Conservation (phyloP, 2,888 invertebrate genomes). For the Drosophila merina region DNA sequence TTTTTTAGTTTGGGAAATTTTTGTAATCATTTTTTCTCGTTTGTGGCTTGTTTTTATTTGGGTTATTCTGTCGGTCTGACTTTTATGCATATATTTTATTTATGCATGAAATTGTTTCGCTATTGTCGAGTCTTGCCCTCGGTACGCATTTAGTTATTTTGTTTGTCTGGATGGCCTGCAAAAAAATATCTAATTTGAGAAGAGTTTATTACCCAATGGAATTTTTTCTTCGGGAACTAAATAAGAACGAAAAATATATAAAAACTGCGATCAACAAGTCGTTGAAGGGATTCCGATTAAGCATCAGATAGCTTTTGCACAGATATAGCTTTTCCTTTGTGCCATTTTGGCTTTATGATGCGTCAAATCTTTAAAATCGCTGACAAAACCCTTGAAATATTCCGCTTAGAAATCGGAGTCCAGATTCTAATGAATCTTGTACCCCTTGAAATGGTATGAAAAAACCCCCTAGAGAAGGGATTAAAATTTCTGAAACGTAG, state of each 20-base stretch:
- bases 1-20: slow-evolving; percentile 57
- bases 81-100: slow-evolving; percentile 38
- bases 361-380: no score
- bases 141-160: slow-evolving; percentile 16
- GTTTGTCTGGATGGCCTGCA: slow-evolving; percentile 8
- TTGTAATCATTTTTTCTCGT: slow-evolving; percentile 56
- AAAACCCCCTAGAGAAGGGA: neutral
- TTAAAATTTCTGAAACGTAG: neutral
- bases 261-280: no score
- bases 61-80: slow-evolving; percentile 45
- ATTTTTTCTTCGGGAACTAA: neutral
- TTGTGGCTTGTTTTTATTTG: slow-evolving; percentile 61
- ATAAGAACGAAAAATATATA: no score
- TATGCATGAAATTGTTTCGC: slow-evolving; percentile 38
- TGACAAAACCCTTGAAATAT: no score
- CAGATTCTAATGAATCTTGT: no score
- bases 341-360: no score
- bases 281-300: no score
- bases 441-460: neutral
- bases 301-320: no score
- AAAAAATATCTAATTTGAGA: slow-evolving; percentile 5
- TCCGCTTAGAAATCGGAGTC: no score
- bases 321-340: no score
- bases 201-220: slow-evolving; percentile 6
- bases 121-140: slow-evolving; percentile 8